These are phyloP conservation scores for Cerastis rubricosa DNA, from an alignment of 2,888 invertebrate species.

Conservation along the genomic window DNA sequence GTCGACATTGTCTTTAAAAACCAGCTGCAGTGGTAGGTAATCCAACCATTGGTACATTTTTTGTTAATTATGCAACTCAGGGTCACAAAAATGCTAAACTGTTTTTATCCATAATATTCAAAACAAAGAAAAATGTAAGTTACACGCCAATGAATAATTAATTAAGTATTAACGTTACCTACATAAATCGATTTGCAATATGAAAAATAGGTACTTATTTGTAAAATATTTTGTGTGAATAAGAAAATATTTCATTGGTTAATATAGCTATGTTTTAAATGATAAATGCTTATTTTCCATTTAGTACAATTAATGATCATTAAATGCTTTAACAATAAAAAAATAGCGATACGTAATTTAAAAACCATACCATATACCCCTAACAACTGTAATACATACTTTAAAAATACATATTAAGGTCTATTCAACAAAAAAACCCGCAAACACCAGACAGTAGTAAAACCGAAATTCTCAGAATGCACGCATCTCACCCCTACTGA, in stretches of 20 bases:
- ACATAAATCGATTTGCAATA: conserved; percentile 19
- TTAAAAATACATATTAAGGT: neutral
- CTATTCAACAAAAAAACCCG: neutral
- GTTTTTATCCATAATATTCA: neutral
- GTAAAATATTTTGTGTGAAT: no score
- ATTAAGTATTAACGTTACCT: neutral
- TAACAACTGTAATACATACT: neutral
- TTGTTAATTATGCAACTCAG: neutral
- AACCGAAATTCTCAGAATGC: conserved; percentile 58
- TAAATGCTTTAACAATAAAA: neutral
- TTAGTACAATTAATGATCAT: neutral
- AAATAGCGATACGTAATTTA: neutral
- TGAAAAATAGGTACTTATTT: neutral
- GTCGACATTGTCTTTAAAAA: neutral
- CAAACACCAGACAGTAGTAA: conserved; percentile 16
- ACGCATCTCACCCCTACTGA: conserved; percentile 62
- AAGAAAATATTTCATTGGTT: neutral
- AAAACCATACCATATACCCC: neutral
- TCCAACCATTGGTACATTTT: neutral
- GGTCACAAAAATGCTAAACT: neutral
- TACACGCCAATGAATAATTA: conserved; percentile 6
- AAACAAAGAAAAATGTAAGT: neutral
- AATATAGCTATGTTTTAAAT: neutral
- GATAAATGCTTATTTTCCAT: neutral
- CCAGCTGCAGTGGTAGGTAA: neutral